A percentile compares a stretch with the other conserved stretches of the same genome.
Conservation (phyloP, 2,888 invertebrate genomes). For the Thelaira solivaga region DNA sequence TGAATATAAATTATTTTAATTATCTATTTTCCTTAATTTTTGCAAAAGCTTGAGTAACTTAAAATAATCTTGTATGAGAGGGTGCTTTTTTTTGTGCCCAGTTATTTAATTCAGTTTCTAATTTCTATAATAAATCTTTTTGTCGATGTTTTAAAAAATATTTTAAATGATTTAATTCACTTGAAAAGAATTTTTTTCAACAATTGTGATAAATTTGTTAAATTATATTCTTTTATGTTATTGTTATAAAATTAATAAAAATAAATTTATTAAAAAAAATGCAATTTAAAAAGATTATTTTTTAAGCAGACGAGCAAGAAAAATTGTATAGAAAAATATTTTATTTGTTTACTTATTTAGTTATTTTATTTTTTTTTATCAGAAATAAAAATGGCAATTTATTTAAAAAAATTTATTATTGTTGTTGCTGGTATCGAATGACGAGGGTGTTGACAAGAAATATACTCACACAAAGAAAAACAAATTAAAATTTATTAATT, state of each 20-base stretch:
- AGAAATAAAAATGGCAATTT: conserved; percentile 9
- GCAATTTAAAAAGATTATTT: background rate
- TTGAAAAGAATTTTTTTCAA: background rate
- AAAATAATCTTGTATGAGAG: too few species aligned
- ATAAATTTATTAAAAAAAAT: background rate
- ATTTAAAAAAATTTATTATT: background rate
- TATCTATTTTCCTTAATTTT: too few species aligned
- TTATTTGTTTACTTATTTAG: background rate
- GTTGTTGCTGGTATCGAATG: background rate
- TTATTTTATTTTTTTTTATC: background rate
- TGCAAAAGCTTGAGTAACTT: too few species aligned
- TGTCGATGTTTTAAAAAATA: too few species aligned
- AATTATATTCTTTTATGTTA: conserved; percentile 1
- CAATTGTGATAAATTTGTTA: conserved; percentile 37
- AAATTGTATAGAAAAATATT: background rate
- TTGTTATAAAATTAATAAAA: conserved; percentile 24
- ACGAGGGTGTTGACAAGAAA: conserved; percentile 12
- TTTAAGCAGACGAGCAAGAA: background rate
- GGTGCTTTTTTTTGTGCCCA: too few species aligned
- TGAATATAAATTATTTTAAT: too few species aligned
- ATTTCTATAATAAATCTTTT: too few species aligned
- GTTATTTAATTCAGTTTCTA: too few species aligned
- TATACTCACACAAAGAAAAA: background rate
- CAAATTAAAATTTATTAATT: conserved; percentile 13
- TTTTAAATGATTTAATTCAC: too few species aligned